phyloP scores from a whole-genome alignment of 2,113 vertebrate species.

The Sula dactylatra region DNA sequence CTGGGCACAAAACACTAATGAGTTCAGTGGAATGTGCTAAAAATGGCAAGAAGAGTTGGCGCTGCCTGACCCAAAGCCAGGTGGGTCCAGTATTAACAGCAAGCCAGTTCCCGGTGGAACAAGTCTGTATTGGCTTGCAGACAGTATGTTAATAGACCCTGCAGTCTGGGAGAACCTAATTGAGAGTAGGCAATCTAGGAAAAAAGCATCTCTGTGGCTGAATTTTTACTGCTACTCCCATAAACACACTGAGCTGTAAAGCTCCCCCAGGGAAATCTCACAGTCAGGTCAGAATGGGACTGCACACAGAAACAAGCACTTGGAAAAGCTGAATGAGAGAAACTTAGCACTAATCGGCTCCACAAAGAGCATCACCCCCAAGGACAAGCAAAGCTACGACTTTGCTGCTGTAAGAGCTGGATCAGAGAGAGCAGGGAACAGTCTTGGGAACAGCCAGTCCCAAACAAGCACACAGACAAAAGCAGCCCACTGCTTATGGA shows the following conservation, averaged over 20 bases:
- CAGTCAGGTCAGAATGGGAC: not conserved
- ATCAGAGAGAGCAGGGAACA: not conserved
- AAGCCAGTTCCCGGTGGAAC: conserved; percentile 59
- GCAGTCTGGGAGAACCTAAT: not conserved
- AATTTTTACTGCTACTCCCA: conserved; percentile 47
- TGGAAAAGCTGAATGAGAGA: not conserved
- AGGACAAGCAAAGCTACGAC: not conserved
- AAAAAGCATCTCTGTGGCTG: conserved; percentile 27
- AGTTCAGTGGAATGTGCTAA: conserved; percentile 53
- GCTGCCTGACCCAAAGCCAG: conserved; percentile 13
- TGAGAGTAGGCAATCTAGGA: conserved; percentile 22
- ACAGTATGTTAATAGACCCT: conserved; percentile 20
- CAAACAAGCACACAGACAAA: not conserved
- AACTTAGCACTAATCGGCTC: not conserved
- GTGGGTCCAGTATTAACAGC: conserved; percentile 24
- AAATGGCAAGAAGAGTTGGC: conserved; percentile 43
- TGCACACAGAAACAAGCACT: not conserved
- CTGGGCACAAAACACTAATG: conserved; percentile 22
- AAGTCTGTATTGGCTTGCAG: conserved; percentile 41
- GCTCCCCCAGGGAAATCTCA: not conserved
- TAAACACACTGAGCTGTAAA: conserved; percentile 41
- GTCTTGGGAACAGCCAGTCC: not conserved
- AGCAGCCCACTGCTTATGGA: not conserved
- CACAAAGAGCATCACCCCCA: not conserved
- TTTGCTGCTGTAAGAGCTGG: not conserved